Base-by-base conservation (phyloP, 2,888 invertebrate species). In the Orthosia gracilis region DNA sequence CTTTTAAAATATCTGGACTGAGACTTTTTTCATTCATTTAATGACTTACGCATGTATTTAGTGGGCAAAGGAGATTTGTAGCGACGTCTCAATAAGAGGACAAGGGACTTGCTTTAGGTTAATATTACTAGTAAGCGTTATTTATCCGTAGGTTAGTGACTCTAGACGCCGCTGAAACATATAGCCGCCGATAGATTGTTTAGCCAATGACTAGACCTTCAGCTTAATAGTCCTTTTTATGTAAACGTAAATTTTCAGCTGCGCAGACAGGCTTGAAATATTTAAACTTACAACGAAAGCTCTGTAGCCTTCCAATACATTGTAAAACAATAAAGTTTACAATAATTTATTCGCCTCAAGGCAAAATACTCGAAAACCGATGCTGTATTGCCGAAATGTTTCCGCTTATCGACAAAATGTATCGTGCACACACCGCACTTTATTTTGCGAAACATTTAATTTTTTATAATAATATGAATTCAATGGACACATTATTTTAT, bases 21-120 rank as follows among this genome's bases (percentile, higher is more conserved):
- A 63, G 76, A 74, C 75, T 85, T 89, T 87, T 86, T 84, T 85
- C 87, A 87, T 85, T 88, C 88, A 87, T 83, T 87, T 89, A 84
- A 86, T 88, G 83, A 87, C 82, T 68, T 70, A 84, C 78, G 87
- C 84, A 77, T 85, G 80, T 81, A 86, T 86, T 88, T 79, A 83
- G 80, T 26, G 57, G 73, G 73, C 77, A 71, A 65, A 75, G 58
- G 61, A 73, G 65, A 68, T 73, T 63, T 78, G 77, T 76, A 68
- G 61, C 61, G 69, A 82, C 59, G 12, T 62, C 71, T 82, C 73
- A 84, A 80, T 84, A 79, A 58, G 70, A 62, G 2, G 7, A 40
- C 12, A 31, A 54, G 21, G 13, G 12, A 26, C 31, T 9, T 49
- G 49, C 23, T 59, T n/a, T 17, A 17, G 15, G 26, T 9, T 12